phyloP scores from a whole-genome alignment of 2,888 invertebrate genomes.

The Tyria jacobaeae region DNA sequence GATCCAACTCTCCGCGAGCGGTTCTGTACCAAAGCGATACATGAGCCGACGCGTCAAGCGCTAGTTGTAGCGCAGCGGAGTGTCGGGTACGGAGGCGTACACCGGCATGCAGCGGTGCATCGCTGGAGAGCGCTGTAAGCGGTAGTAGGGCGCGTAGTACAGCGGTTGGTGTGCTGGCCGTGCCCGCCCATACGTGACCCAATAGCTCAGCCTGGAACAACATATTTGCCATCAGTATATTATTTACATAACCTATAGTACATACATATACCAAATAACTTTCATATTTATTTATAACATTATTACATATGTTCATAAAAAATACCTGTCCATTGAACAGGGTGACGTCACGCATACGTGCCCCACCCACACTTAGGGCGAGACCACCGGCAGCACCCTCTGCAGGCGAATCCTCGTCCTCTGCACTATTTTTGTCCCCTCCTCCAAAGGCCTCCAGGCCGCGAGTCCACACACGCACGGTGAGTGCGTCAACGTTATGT shows the following conservation, averaged over 20 bases:
- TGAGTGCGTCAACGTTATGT: constrained; percentile 39
- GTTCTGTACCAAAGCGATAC: constrained; percentile 50
- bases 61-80: constrained; percentile 42
- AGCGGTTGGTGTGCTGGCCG: constrained; percentile 64
- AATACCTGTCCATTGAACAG: constrained; percentile 57
- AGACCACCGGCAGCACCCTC: constrained; percentile 60
- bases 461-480: constrained; percentile 64
- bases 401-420: constrained; percentile 25
- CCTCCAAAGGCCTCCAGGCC: constrained; percentile 58
- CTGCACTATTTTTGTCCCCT: constrained; percentile 12
- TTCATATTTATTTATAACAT: too few species aligned
- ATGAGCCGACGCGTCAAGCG: constrained; percentile 46
- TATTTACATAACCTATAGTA: too few species aligned
- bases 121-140: constrained; percentile 21
- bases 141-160: constrained; percentile 61
- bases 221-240: background rate
- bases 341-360: constrained; percentile 51
- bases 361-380: constrained; percentile 62
- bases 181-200: constrained; percentile 75
- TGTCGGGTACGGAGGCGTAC: constrained; percentile 24
- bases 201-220: constrained; percentile 66
- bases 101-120: constrained; percentile 42
- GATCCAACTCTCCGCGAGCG: constrained; percentile 44
- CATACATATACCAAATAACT: background rate
- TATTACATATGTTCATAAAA: too few species aligned